phyloP scores from a whole-genome alignment of 2,888 invertebrate species.

The Monochamus alternatus region DNA sequence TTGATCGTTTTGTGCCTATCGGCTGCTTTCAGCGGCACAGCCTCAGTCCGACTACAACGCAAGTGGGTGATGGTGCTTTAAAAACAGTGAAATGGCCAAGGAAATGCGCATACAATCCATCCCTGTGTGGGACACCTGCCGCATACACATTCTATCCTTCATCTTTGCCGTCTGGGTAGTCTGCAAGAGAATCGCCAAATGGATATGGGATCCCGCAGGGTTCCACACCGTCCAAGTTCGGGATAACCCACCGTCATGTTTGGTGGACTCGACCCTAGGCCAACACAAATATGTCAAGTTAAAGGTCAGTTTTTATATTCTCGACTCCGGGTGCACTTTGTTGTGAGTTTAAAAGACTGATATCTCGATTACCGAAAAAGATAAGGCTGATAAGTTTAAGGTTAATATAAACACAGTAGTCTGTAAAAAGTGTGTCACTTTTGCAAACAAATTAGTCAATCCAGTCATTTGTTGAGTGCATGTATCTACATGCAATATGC shows the following conservation, averaged over 20 bases:
- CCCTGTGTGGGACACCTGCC: conserved; percentile 70
- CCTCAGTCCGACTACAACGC: conserved; percentile 23
- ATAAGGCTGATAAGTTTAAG: conserved; percentile 1
- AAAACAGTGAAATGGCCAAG: conserved; percentile 32
- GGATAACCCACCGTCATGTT: conserved; percentile 76
- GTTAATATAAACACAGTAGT: not conserved
- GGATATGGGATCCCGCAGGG: conserved; percentile 72
- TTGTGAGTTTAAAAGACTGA: not conserved
- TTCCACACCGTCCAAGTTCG: conserved; percentile 69
- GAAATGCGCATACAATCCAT: conserved; percentile 70
- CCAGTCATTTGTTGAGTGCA: no score
- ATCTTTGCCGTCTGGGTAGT: conserved; percentile 73
- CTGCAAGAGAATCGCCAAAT: conserved; percentile 70
- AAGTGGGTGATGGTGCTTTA: conserved; percentile 18
- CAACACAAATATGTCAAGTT: conserved; percentile 78
- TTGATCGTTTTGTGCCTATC: conserved; percentile 46
- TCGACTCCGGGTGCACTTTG: conserved; percentile 14
- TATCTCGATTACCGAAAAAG: not conserved
- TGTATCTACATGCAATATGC: no score
- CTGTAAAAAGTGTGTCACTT: not conserved
- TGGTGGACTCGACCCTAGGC: conserved; percentile 75
- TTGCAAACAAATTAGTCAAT: not conserved
- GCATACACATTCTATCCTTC: conserved; percentile 72
- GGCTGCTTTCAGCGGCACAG: conserved; percentile 30
- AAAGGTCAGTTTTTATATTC: conserved; percentile 72